phyloP scores from a whole-genome alignment of 2,888 invertebrate species.

The Pseudococcus viburni region DNA sequence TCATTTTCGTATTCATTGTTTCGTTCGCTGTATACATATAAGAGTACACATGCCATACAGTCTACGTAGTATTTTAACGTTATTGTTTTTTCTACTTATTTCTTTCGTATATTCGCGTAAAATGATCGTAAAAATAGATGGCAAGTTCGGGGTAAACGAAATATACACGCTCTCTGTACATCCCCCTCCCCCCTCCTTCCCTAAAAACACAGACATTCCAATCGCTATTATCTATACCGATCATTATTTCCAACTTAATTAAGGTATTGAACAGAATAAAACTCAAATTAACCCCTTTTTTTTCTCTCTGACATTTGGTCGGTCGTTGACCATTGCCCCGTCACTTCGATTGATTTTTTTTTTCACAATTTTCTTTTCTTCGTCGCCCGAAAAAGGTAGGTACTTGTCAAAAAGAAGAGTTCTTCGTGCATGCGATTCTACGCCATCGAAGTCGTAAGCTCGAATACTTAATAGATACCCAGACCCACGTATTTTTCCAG shows the following conservation, averaged over 20 bases:
- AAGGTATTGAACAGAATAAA: background rate
- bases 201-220: background rate
- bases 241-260: conserved; percentile 18
- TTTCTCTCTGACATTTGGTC: background rate
- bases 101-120: background rate
- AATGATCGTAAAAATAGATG: conserved; percentile 15
- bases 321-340: conserved; percentile 29
- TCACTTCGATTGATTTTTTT: background rate
- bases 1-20: conserved; percentile 43
- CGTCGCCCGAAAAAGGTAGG: background rate
- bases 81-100: background rate
- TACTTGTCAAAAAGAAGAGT: background rate
- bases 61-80: background rate
- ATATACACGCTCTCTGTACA: background rate
- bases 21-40: background rate
- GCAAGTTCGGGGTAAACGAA: background rate
- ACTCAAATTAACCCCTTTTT: conserved; percentile 5
- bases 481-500: background rate
- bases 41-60: background rate
- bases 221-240: background rate
- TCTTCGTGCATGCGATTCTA: conserved; percentile 4
- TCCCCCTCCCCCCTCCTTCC: background rate
- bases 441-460: background rate
- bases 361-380: background rate
- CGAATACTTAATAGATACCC: background rate